Evolutionary conservation across 2,113 vertebrate species (phyloP), one percentile per base, ranked within the genome.

Genomic region (Oostethus manadensis): DNA sequence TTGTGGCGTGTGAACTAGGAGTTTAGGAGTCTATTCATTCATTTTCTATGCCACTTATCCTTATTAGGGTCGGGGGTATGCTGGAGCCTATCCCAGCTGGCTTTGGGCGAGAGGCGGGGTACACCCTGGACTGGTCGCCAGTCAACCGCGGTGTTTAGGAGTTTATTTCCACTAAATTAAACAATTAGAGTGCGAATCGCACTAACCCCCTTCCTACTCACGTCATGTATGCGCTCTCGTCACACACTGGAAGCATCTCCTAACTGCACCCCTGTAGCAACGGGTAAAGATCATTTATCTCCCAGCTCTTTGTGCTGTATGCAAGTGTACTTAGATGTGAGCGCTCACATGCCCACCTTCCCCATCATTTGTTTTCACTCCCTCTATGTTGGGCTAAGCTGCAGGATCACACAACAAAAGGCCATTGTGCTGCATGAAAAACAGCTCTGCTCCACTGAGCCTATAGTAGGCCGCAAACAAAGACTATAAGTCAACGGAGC

Each of bases 401-500:
- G 76, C 68, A 74, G 42, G 49, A 78, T 80, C 67, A 56, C 74
- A 76, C 60, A 82, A 88, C 85, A 84, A 88, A 87, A 71, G 69
- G 17, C 73, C 17, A 82, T 86, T 89, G 83, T 87, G 71, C 74
- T 62, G 60, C 60, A 66, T 78, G 68, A 38, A 43, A 65, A 79
- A 82, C 83, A 72, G 62, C 74, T 78, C 73, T 48, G 78, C 78
- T 83, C 71, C 23, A n/a, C 77, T 73, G 76, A 81, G 65, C 77
- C 85, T 71, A 73, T 79, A 69, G 80, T 72, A 66, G 73, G 77
- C 82, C 83, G 83, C 85, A 74, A 82, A 86, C 83, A 86, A 84
- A 84, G 78, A 64, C 68, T 70, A 57, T 78, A 69, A 75, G 83
- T 82, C 66, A 72, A 62, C 49, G 66, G 64, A 64, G 65, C 73